Evolutionary conservation across 2,888 invertebrate species (phyloP), one percentile per base, ranked within the genome.

Genomic region (Tetropium fuscum): DNA sequence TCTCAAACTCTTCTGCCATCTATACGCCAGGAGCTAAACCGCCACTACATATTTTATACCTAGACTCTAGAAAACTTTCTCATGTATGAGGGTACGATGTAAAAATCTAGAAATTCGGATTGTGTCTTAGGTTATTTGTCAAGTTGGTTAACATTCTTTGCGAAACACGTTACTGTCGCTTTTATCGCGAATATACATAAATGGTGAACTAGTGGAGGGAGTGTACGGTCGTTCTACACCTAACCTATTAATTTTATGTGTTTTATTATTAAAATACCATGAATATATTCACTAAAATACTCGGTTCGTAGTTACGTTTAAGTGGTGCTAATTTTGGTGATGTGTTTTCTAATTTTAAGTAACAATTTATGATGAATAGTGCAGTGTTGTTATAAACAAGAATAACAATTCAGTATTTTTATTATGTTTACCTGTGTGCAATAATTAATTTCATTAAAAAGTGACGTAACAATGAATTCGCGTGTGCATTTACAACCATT

Each of bases 401-500:
- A 58, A 56, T 51, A 51, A 53, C 48, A 53, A 25, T 59, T 63
- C 62, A 51, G 60, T 60, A 63, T 59, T 60, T 58, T 64, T 58
- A 51, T 62, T 58, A 59, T 61, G 62, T 66, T 66, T 59, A 59
- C 56, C 45, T 55, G 56, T 48, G 47, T 30, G 34, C 19, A 55
- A 47, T 32, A 44, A 48, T 45, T 32, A 57, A 51, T 51, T 20
- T 38, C 18, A 38, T 36, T 44, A 8, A 32, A 55, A 58, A 58
- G 30, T 49, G 51, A 53, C 53, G 56, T 48, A 55, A 75, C 60
- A 48, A 87, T 87, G 87, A 87, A 86, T 81, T 86, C 85, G 73
- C 83, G 88, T 70, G 85, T 86, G 77, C 86, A 88, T 82, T 81
- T 88, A 70, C 90, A 89, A 81, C 89, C 90, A 58, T 88, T 90